Evolutionary conservation across 2,888 invertebrate genomes (phyloP).

Genomic region (Thalpophila matura): DNA sequence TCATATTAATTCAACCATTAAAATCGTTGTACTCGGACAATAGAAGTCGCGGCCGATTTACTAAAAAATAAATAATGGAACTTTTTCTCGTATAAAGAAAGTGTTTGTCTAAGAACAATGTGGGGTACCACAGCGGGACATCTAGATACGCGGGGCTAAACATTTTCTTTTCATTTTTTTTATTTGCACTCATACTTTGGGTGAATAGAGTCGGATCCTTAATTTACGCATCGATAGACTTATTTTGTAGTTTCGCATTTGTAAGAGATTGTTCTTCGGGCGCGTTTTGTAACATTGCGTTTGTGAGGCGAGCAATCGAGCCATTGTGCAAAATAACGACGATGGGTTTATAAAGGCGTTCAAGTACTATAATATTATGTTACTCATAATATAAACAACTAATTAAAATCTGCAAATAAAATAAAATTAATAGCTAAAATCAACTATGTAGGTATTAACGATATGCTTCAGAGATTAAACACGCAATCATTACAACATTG

Average conservation of each 20-base stretch:
- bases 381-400: slow-evolving; percentile 28
- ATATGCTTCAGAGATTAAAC: neutral
- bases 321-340: slow-evolving; percentile 74
- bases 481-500: neutral
- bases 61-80: slow-evolving; percentile 83
- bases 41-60: slow-evolving; percentile 76
- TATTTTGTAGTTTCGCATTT: slow-evolving; percentile 86
- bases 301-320: slow-evolving; percentile 64
- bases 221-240: slow-evolving; percentile 89
- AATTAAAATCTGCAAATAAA: neutral
- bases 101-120: slow-evolving; percentile 90
- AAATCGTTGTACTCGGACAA: slow-evolving; percentile 77
- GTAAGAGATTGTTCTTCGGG: slow-evolving; percentile 84
- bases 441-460: neutral
- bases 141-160: slow-evolving; percentile 84
- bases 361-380: slow-evolving; percentile 23
- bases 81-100: slow-evolving; percentile 83
- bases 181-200: slow-evolving; percentile 82
- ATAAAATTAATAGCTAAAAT: neutral
- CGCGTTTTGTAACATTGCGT: slow-evolving; percentile 85
- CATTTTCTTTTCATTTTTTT: slow-evolving; percentile 83
- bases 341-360: slow-evolving; percentile 46
- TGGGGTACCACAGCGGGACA: slow-evolving; percentile 87
- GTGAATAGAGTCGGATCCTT: slow-evolving; percentile 86
- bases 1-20: slow-evolving; percentile 85